Base-by-base conservation (phyloP, 2,888 invertebrate genomes). In the Serripes groenlandicus region DNA sequence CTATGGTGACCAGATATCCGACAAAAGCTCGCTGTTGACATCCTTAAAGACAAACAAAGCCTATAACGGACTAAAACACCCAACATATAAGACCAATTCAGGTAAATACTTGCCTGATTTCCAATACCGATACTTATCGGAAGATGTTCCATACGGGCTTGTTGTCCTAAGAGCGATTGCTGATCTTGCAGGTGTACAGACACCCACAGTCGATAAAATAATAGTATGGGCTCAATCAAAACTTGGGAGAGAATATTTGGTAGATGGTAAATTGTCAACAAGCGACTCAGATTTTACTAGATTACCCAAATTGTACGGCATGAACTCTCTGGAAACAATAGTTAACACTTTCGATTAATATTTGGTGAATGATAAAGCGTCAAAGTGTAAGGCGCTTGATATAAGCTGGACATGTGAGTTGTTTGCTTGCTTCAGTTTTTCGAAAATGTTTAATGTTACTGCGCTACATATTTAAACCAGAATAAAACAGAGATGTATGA, bases 91-190 rank as follows among this genome's bases (percentile, higher is more conserved):
- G 30, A 83, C 81, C 0, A 35, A 64, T 2, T 76, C 83, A 9
- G 89, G 88, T 2, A 88, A 80, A 71, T 87, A 81, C 73, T 70
- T 87, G 15, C 90, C 90, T 0, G 82, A 91, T 75, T 91, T 90
- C 52, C 58, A 35, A 26, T 87, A 90, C 66, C 82, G 91, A 0
- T 91, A 91, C 81, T 52, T 86, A 49, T 42, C 81, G 4, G 90
- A 91, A 54, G 91, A 91, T 60, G 76, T 89, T 9, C 91, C 91
- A 0, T 89, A 78, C 52, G 90, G 91, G 11, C 58, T 91, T 30
- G 72, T 87, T 23, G 89, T 91, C 9, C 73, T 86, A n/a, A 80
- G 84, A 62, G 88, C 88, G 9, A 75, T 91, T 7, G 89, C 90
- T 11, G 75, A 80, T 18, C 75, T 89, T 49, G 86, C 88, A 2